These are phyloP conservation scores for Patagioenas fasciata DNA, from an alignment of 2,113 vertebrate genomes.

Conservation along the genomic window DNA sequence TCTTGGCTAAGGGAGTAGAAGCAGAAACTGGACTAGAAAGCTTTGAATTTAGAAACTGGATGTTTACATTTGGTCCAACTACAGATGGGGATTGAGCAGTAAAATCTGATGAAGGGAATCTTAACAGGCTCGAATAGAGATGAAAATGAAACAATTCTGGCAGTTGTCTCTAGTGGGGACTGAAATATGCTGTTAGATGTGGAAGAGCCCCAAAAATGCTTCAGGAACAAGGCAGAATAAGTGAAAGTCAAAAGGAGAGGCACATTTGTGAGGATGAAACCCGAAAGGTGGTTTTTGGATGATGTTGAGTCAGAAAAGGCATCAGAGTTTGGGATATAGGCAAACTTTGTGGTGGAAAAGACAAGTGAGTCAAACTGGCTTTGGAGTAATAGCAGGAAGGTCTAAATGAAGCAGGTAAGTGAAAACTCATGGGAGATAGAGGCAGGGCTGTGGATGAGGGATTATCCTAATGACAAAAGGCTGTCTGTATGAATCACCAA, in stretches of 20 bases:
- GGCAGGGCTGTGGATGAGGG: neutral
- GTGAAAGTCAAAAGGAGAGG: neutral
- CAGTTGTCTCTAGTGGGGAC: neutral
- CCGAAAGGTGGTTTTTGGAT: neutral
- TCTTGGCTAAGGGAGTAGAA: neutral
- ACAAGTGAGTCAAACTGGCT: neutral
- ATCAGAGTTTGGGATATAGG: neutral
- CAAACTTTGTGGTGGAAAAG: neutral
- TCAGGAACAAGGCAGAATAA: neutral
- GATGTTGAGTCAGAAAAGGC: neutral
- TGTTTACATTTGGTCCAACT: neutral
- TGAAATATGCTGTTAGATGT: neutral
- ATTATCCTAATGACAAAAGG: neutral
- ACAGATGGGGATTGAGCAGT: neutral
- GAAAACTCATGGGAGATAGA: neutral
- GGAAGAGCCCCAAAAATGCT: neutral
- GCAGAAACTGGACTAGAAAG: neutral
- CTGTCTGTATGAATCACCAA: neutral
- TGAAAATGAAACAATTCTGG: neutral
- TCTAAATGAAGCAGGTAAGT: neutral
- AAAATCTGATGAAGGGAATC: neutral
- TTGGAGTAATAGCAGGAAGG: neutral
- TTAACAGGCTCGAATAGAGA: neutral
- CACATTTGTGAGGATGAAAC: neutral
- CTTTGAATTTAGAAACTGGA: neutral